Percentiles rank a stretch among this genome's conserved stretches.
Conservation (phyloP, 1,140 invertebrate species). For the Calliopsis andreniformis region DNA sequence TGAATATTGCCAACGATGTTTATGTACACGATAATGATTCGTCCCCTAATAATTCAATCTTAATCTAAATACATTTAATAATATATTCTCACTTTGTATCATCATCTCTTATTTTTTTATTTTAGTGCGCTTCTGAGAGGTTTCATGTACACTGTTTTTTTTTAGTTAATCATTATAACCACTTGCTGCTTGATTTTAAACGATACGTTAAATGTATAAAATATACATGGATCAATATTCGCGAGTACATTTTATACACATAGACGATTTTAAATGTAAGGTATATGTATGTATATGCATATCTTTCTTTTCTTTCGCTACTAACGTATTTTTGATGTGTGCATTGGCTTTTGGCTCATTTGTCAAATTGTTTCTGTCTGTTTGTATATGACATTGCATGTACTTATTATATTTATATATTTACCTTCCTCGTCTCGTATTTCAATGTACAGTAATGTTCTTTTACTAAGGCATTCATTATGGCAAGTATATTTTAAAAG, state of each 20-base stretch:
- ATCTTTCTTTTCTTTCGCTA: conserved; percentile 48
- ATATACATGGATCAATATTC: conserved; percentile 52
- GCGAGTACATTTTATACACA: conserved; percentile 56
- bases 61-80: conserved; percentile 65
- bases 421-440: conserved; percentile 34
- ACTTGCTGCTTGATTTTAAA: conserved; percentile 12
- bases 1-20: conserved; percentile 68
- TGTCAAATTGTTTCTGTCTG: conserved; percentile 13
- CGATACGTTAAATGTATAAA: conserved; percentile 48
- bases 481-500: conserved; percentile 68
- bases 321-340: conserved; percentile 67
- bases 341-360: conserved; percentile 61
- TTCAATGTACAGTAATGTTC: conserved; percentile 64
- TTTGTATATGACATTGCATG: conserved; percentile 34
- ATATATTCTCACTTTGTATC: conserved; percentile 63
- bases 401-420: conserved; percentile 59
- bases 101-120: conserved; percentile 57
- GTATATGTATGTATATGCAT: conserved; percentile 47
- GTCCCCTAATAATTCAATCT: conserved; percentile 59
- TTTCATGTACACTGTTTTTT: conserved; percentile 49
- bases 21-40: conserved; percentile 65
- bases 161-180: conserved; percentile 20
- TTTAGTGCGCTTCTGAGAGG: conserved; percentile 58
- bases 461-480: conserved; percentile 66
- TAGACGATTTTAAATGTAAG: conserved; percentile 26